Evolutionary conservation across 2,888 invertebrate genomes (phyloP), one percentile per base, ranked within the genome.

Genomic region (Limnephilus rhombicus): DNA sequence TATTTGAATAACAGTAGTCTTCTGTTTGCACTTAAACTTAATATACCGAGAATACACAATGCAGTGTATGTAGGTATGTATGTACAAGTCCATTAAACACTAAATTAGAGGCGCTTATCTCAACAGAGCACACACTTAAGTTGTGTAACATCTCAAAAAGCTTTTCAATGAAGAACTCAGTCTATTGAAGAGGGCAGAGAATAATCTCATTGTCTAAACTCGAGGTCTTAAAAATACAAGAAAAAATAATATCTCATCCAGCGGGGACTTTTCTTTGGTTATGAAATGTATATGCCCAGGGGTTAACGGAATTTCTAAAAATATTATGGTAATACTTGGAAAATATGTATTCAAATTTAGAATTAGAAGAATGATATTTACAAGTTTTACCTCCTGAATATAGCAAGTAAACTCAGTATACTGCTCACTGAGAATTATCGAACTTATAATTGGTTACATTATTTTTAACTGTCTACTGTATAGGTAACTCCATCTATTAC

Each of bases 61-160:
- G 4, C 53, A 68, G 18, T 68, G 53, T 68, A 68, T 24, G 53
- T 68, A 68, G 24, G 18, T 18, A 18, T 68, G 53, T 68, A 68
- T 24, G 53, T 68, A 68, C 34, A 31, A 34, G 34, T 83, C 83
- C 83, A 83, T 83, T 83, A 31, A 29, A 31, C 34, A 24, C 83
- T 31, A 83, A 29, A 83, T 31, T 18, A 34, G 83, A 34, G 34
- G 34, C 34, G 83, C 83, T 83, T 83, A 83, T 83, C 83, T 83
- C 83, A 34, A 82, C 82, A 82, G 31, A 31, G 82, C 82, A 83
- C 7, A 83, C 83, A 83, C 83, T 83, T 34, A 31, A 31, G 34
- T 37, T 31, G 18, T 83, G 83, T 24, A 83, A 83, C 83, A 37
- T 68, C 53, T 24, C 24, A 68, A 68, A 68, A 68, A 68, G 53